Evolutionary conservation across 1,140 invertebrate genomes (phyloP).

Genomic region (Aphelinus atriplicis): DNA sequence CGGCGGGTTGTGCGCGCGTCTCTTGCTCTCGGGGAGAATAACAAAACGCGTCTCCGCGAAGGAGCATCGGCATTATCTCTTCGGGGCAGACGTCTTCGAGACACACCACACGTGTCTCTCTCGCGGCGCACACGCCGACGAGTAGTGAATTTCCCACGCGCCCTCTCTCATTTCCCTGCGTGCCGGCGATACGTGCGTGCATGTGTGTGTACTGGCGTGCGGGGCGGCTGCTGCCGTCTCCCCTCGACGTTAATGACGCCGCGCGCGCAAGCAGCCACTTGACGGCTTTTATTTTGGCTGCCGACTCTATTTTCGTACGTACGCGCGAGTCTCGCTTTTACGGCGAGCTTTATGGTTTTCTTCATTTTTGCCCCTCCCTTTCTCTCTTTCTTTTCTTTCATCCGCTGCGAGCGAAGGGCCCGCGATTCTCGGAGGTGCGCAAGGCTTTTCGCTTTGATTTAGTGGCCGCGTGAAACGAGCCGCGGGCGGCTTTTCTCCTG

Average conservation of each 20-base stretch:
- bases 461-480: no score
- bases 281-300: slow-evolving; percentile 35
- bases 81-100: no score
- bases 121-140: no score
- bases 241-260: slow-evolving; percentile 27
- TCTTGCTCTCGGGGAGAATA: no score
- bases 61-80: no score
- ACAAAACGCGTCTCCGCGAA: no score
- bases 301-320: slow-evolving; percentile 25
- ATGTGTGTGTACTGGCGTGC: neutral
- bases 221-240: neutral
- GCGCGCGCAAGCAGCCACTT: slow-evolving; percentile 14
- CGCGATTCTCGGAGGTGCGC: no score
- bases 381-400: no score
- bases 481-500: no score
- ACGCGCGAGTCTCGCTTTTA: neutral
- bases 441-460: no score
- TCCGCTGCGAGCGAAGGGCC: neutral
- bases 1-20: no score
- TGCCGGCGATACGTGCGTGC: neutral
- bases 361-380: neutral
- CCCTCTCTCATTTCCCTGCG: neutral
- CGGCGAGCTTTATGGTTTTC: neutral
- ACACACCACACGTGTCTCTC: neutral
- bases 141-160: neutral